A percentile compares a stretch with the other conserved stretches of the same genome.
Evolutionary conservation across 1,140 invertebrate genomes (phyloP).

Genomic region (Pteromalus puparum): DNA sequence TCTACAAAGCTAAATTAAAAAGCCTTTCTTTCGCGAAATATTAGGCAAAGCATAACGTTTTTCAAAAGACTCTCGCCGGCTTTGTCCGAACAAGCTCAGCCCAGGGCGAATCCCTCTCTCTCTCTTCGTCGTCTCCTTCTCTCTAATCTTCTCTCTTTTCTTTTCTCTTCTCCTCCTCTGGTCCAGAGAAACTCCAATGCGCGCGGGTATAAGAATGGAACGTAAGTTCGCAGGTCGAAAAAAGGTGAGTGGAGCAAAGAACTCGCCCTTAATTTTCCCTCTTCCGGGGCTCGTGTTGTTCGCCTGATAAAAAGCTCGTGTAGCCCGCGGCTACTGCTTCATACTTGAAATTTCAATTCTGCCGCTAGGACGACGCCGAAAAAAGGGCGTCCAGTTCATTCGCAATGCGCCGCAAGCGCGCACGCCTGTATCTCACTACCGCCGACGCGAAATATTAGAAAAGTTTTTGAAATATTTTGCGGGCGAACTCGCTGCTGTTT

Average conservation of each 20-base stretch:
- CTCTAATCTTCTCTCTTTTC: too few relatives aligned
- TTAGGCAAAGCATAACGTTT: not conserved
- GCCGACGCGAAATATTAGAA: slow-evolving; percentile 46
- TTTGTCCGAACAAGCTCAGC: not conserved
- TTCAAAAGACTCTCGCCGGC: not conserved
- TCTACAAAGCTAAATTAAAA: slow-evolving; percentile 13
- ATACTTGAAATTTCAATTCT: slow-evolving; percentile 20
- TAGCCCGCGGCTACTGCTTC: not conserved
- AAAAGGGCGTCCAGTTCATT: slow-evolving; percentile 6
- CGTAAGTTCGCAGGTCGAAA: not conserved
- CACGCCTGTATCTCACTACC: not conserved
- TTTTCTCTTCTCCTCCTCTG: too few relatives aligned
- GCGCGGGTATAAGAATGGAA: not conserved
- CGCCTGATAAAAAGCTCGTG: not conserved
- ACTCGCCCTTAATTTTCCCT: slow-evolving; percentile 19
- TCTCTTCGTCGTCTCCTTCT: too few relatives aligned
- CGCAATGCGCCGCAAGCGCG: not conserved
- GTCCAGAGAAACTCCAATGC: not conserved
- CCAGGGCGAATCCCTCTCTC: not conserved
- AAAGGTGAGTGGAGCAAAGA: not conserved
- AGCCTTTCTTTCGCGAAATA: not conserved
- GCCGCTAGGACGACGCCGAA: not conserved
- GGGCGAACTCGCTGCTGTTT: slow-evolving; percentile 13
- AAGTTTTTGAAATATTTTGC: slow-evolving; percentile 51
- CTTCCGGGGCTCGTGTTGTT: not conserved